Evolutionary conservation across 2,113 vertebrate species (phyloP).

Genomic region (Agapornis roseicollis): DNA sequence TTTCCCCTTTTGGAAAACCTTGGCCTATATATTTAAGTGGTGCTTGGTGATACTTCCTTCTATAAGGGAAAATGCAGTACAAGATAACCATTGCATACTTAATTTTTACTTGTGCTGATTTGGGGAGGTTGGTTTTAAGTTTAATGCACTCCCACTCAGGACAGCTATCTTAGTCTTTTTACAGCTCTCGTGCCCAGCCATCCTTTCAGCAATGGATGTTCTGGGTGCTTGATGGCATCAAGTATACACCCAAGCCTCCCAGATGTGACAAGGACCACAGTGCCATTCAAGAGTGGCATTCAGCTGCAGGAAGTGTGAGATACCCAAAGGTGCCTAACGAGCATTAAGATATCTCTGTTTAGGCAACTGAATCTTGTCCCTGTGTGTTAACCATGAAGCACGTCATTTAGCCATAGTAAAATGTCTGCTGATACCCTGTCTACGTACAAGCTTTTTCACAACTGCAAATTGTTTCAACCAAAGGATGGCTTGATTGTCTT

Average conservation of each 20-base stretch:
- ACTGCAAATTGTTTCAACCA: background rate
- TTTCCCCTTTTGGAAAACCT: background rate
- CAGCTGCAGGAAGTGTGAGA: background rate
- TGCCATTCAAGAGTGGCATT: background rate
- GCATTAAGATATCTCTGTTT: background rate
- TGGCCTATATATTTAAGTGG: background rate
- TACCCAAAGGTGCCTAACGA: background rate
- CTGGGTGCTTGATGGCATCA: background rate
- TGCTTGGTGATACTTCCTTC: background rate
- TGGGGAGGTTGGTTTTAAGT: background rate
- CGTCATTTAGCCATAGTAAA: background rate
- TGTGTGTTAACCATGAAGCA: fast-evolving
- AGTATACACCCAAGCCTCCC: background rate
- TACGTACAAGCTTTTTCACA: background rate
- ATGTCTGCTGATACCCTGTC: background rate
- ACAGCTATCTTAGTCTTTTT: background rate
- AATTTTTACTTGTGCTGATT: background rate
- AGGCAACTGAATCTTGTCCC: background rate
- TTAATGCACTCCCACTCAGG: background rate
- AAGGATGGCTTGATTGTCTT: background rate
- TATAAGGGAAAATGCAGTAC: background rate
- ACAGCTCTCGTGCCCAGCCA: background rate
- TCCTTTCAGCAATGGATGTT: background rate
- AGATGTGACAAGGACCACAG: background rate
- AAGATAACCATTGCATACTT: background rate